Evolutionary conservation across 2,888 invertebrate genomes (phyloP), one percentile per base, ranked within the genome.

Genomic region (Hypercompe scribonia): DNA sequence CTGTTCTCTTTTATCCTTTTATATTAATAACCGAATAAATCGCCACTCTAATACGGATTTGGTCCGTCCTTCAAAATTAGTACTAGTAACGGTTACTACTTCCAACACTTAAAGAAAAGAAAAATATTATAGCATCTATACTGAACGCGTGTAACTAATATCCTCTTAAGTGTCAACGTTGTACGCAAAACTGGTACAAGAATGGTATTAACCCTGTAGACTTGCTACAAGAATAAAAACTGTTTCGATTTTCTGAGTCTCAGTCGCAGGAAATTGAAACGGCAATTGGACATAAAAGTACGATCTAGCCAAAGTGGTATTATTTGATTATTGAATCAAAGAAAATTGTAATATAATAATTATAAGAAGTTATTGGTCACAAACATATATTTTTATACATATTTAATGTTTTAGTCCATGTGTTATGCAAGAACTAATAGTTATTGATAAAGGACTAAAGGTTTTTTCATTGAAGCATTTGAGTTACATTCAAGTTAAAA

Each of bases 101-200:
- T 50, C 36, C 50, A 68, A 68, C 10, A 33, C 50, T 13, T 50
- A 8, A 13, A 68, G n/a, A 46, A 54, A 68, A 31, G 34, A n/a
- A 68, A 42, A 68, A 46, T 68, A 34, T 54, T 50, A 68, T 34
- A n/a, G 34, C 50, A 5, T 33, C 33, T 34, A 34, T 13, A 13
- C 33, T 42, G n/a, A 34, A 50, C 34, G 68, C 68, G 34, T 46
- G 68, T 34, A 68, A 68, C 33, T 68, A 68, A 54, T 68, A 67
- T 50, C 46, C 24, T 33, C 46, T 5, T 33, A 33, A 67, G 67
- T 46, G 46, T 31, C 24, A 50, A 67, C 67, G 21, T 33, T 67
- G 67, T 46, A 67, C 33, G 33, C 46, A 67, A 72, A 72, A 68
- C 67, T 50, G 36, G 18, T 8, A 67, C n/a, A 67, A n/a, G 46